These are phyloP conservation scores for Lethenteron reissneri DNA, from an alignment of 2,113 vertebrate species.

Conservation along the genomic window DNA sequence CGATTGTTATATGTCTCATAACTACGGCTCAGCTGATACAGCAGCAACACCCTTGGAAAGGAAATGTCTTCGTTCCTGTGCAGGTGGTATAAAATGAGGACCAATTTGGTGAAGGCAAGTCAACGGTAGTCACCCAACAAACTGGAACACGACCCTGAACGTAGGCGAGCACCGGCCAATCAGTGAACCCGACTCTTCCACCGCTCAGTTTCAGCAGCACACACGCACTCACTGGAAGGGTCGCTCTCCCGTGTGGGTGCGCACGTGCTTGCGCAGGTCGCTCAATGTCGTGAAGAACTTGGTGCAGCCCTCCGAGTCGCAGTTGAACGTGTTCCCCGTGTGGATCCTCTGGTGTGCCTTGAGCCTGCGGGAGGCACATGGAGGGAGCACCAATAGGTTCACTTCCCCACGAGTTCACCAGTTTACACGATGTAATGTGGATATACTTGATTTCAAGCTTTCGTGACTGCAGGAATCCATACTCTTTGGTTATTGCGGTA, in stretches of 20 bases:
- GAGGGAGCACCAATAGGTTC: neutral
- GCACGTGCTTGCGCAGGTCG: slow-evolving; percentile 94
- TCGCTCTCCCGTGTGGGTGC: slow-evolving; percentile 94
- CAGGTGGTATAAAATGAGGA: no score
- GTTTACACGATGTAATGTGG: no score
- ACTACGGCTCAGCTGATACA: neutral
- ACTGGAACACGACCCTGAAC: slow-evolving; percentile 7
- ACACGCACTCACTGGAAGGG: slow-evolving; percentile 49
- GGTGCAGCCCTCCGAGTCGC: slow-evolving; percentile 95
- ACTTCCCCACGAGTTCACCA: neutral
- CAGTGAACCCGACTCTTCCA: no score
- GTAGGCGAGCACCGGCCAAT: neutral
- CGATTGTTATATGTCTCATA: neutral
- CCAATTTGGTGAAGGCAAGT: no score
- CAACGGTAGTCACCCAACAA: slow-evolving; percentile 13
- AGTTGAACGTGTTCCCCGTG: slow-evolving; percentile 99
- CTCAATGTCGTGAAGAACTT: slow-evolving; percentile 99
- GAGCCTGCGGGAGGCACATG: slow-evolving; percentile 32
- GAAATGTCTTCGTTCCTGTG: neutral
- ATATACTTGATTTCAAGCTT: no score
- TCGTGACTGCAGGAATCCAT: no score
- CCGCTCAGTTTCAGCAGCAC: slow-evolving; percentile 3
- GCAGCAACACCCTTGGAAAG: neutral
- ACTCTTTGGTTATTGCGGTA: no score
- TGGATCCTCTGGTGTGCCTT: slow-evolving; percentile 98